Evolutionary conservation across 2,113 vertebrate genomes (phyloP).

Genomic region (Cavia aperea): DNA sequence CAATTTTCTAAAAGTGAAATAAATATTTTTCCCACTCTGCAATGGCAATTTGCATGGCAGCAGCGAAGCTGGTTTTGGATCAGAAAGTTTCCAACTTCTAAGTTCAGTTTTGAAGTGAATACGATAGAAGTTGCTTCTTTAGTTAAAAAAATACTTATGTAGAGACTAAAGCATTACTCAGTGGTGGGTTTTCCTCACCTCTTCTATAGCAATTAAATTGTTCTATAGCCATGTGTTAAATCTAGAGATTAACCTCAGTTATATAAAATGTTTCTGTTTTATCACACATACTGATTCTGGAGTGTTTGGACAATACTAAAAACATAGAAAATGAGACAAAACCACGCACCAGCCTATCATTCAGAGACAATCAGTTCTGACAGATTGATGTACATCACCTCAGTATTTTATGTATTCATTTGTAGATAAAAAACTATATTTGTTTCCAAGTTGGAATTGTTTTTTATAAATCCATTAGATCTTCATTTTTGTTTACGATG

Average conservation of each 20-base stretch:
- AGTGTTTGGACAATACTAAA: background rate
- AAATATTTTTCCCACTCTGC: background rate
- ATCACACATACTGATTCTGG: background rate
- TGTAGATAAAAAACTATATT: background rate
- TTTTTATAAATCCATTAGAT: background rate
- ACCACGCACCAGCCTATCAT: background rate
- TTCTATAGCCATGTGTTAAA: background rate
- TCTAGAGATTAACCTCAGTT: background rate
- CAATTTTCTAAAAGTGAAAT: slow-evolving; percentile 7
- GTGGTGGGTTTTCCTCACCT: background rate
- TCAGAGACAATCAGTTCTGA: background rate
- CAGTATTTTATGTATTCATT: background rate
- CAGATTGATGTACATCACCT: background rate
- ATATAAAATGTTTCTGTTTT: background rate
- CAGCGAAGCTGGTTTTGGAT: background rate
- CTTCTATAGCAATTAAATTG: background rate
- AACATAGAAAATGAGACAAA: background rate
- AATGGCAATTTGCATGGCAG: background rate
- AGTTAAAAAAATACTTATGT: background rate
- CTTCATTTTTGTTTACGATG: background rate
- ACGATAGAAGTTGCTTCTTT: background rate
- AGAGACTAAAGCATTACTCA: background rate
- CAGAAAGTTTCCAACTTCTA: background rate
- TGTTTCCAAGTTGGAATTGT: background rate
- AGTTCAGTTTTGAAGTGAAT: slow-evolving; percentile 6